Evolutionary conservation across 1,140 invertebrate species (phyloP), one percentile per base, ranked within the genome.

Genomic region (Zaprionus davidi): DNA sequence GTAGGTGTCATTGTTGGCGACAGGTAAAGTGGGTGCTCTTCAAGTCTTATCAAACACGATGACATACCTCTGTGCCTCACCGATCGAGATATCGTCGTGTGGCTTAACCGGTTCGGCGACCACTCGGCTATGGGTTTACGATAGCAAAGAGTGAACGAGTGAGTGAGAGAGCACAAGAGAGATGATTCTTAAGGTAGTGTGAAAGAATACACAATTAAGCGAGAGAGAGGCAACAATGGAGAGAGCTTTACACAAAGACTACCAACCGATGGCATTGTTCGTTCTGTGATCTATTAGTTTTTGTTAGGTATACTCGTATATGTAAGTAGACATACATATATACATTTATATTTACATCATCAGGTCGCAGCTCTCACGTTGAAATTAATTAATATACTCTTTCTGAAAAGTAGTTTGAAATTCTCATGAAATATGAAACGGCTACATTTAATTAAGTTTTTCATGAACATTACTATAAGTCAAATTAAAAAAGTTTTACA

Each of bases 31-130:
- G 56, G 38, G 4, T 55, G 38, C 65, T 66, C 63, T 41, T 53
- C 28, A 53, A 53, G 51, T 60, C 71, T 75, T 75, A 75, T 75
- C 72, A 75, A 58, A 24, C 46, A 51, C 11, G 20, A 4, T 51
- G 58, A 28, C 17, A 24, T 58, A 67, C 46, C 46, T 51, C 20
- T 36, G 41, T 63, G 31, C n/a, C 36, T 67, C 63, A 41, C 31
- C 13, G 34, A 60, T 67, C 63, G 55, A 41, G 58, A 38, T 74
- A 60, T 62, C 49, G 53, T 69, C 59, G 46, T 51, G 38, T 56
- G 34, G 51, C 36, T 74, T 13, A 67, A 67, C 51, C 28, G 67
- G 51, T 75, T 70, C 58, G 66, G 38, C 66, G 41, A 63, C n/a
- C 15, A 17, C 41, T 46, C n/a, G 41, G 41, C n/a, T 46, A 20